A percentile compares a stretch with the other conserved stretches of the same genome.
phyloP scores from a whole-genome alignment of 2,888 invertebrate genomes.

The Agonopterix arenella region DNA sequence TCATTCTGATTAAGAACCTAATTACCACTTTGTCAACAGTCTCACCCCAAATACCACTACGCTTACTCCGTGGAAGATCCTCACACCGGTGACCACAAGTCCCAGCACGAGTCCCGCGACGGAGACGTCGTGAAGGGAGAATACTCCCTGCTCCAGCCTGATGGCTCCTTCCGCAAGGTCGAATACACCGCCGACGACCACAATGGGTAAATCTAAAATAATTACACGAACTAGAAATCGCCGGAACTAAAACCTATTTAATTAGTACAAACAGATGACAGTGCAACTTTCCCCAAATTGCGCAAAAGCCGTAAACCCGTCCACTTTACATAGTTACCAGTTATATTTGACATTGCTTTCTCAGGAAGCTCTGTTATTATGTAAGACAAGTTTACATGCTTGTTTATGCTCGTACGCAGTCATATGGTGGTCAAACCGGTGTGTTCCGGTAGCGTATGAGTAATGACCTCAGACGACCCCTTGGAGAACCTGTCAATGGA shows the following conservation, averaged over 20 bases:
- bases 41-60: constrained; percentile 78
- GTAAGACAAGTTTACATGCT: constrained; percentile 24
- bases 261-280: constrained; percentile 19
- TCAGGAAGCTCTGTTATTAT: constrained; percentile 34
- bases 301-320: constrained; percentile 27
- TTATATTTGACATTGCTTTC: constrained; percentile 33
- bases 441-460: constrained; percentile 40
- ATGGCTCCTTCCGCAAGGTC: constrained; percentile 78
- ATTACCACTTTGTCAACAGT: constrained; percentile 33
- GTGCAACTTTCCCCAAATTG: constrained; percentile 45
- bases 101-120: constrained; percentile 76
- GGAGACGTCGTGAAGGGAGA: constrained; percentile 81
- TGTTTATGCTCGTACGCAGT: constrained; percentile 32
- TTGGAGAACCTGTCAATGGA: constrained; percentile 25
- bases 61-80: constrained; percentile 78
- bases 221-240: constrained; percentile 19
- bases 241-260: constrained; percentile 11
- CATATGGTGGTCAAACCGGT: constrained; percentile 66
- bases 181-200: constrained; percentile 78
- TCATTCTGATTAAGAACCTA: too few relatives aligned
- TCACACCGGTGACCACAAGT: constrained; percentile 79
- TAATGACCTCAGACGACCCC: constrained; percentile 58
- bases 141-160: constrained; percentile 79
- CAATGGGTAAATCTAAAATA: constrained; percentile 60
- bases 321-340: constrained; percentile 16